phyloP scores from a whole-genome alignment of 1,140 invertebrate genomes.

The Wasmannia auropunctata region DNA sequence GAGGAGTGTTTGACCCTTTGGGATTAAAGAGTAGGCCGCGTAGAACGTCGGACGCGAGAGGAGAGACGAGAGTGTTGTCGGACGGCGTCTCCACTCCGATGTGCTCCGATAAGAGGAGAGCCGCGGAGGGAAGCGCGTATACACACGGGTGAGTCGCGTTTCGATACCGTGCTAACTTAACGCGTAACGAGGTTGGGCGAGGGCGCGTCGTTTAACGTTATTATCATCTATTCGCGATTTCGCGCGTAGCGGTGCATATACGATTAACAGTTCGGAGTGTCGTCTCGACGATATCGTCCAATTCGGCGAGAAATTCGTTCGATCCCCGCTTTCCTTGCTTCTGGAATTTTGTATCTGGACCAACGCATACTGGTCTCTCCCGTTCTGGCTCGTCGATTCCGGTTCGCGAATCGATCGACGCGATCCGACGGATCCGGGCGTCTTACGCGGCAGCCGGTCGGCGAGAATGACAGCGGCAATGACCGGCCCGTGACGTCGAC shows the following conservation, averaged over 20 bases:
- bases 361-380: background rate
- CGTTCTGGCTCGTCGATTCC: conserved; percentile 1
- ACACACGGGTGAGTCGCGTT: background rate
- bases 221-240: background rate
- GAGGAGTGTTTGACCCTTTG: background rate
- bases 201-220: background rate
- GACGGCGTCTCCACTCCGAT: background rate
- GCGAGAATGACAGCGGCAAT: background rate
- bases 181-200: conserved; percentile 7
- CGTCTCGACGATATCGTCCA: background rate
- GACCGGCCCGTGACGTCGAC: background rate
- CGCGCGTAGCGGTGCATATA: background rate
- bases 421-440: background rate
- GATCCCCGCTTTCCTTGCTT: background rate
- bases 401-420: conserved; percentile 28
- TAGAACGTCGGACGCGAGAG: background rate
- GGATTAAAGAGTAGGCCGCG: background rate
- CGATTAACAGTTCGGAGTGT: conserved; percentile 42
- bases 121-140: background rate
- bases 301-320: background rate
- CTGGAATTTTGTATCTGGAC: background rate
- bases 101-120: background rate
- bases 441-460: no score
- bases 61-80: background rate
- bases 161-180: background rate